Evolutionary conservation across 2,888 invertebrate genomes (phyloP), one percentile per base, ranked within the genome.

Genomic region (Aporophyla lueneburgensis): DNA sequence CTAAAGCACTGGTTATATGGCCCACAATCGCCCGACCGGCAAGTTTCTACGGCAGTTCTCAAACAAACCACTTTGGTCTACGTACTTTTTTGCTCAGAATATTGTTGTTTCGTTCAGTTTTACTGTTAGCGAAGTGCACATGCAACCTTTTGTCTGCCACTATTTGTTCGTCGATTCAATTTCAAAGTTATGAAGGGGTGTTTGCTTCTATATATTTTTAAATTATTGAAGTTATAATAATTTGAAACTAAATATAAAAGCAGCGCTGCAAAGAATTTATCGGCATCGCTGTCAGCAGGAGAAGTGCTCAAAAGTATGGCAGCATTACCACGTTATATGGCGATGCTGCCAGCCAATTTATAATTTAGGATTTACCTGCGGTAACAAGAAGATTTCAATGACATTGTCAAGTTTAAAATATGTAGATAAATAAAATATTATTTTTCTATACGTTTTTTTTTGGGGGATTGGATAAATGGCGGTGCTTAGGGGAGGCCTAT

Each of bases 61-160:
- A 61, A 83, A 73, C 79, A 61, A 78, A 66, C 73, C 84, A 73
- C 46, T 81, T 73, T 83, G 46, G 69, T 72, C 51, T n/a, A 58
- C 58, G 54, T 65, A 65, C 54, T 58, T 54, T 69, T 81, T 81
- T 78, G 68, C 33, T 43, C 53, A 21, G 61, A 40, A 78, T 63
- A 68, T 43, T 61, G 68, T 78, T 68, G 63, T 65, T 71, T 40
- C 51, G 61, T 53, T 83, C 27, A 49, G 73, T 83, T 80, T 51
- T 5, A 61, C 51, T 24, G 66, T 49, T 61, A 56, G 54, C n/a
- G 27, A 65, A 78, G 58, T 72, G 78, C 77, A 83, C 58, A 65
- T 65, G 59, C 73, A 69, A 83, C 65, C 24, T 66, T 21, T 46
- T 69, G 62, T 2, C 19, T 12, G 53, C 4, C 0, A 59, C 24